phyloP scores from a whole-genome alignment of 2,888 invertebrate genomes.

The Hydrotaea cyrtoneurina region DNA sequence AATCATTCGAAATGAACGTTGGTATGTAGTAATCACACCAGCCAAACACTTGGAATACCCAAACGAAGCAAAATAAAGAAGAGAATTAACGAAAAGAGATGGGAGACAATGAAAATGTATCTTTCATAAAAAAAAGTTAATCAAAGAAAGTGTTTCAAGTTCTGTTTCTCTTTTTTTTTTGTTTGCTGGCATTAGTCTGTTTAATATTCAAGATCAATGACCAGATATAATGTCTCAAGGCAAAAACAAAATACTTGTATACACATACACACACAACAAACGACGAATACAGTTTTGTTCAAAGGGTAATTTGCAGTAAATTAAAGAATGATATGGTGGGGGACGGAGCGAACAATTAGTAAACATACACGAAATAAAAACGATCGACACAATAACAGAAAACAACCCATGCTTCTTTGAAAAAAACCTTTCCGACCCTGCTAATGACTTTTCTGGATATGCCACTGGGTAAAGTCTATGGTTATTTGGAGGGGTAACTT shows the following conservation, averaged over 20 bases:
- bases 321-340: neutral
- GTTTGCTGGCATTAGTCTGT: neutral
- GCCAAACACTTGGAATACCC: neutral
- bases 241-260: constrained; percentile 21
- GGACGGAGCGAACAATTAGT: neutral
- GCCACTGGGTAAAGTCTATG: too few relatives aligned
- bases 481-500: too few relatives aligned
- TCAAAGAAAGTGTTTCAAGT: constrained; percentile 22
- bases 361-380: neutral
- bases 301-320: too few relatives aligned
- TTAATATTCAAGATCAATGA: constrained; percentile 48
- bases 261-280: neutral
- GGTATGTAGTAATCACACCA: neutral
- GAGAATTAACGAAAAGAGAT: constrained; percentile 2
- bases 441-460: too few relatives aligned
- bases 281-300: too few relatives aligned
- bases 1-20: neutral
- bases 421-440: too few relatives aligned
- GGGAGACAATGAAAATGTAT: neutral
- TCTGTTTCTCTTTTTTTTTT: neutral
- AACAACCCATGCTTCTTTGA: too few relatives aligned
- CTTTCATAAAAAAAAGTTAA: neutral
- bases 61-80: constrained; percentile 16
- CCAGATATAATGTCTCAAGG: constrained; percentile 46
- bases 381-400: too few relatives aligned